A percentile compares a stretch with the other conserved stretches of the same genome.
Evolutionary conservation across 2,888 invertebrate genomes (phyloP).

Genomic region (Chymomyza fuscimana): DNA sequence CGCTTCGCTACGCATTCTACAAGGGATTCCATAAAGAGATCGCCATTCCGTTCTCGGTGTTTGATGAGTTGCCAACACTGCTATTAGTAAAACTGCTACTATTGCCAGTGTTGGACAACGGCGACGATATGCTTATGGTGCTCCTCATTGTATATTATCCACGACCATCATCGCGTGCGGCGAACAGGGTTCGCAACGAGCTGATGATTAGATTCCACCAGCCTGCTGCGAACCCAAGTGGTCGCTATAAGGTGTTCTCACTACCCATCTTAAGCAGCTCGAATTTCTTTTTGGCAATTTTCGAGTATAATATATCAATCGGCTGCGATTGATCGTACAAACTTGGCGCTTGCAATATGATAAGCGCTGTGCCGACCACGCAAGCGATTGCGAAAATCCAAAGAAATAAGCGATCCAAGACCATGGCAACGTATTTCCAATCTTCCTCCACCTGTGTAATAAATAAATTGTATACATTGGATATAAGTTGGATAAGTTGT

Average conservation of each 20-base stretch:
- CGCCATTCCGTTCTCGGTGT: slow-evolving; percentile 27
- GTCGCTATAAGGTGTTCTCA: slow-evolving; percentile 80
- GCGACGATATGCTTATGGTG: slow-evolving; percentile 58
- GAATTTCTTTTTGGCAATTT: slow-evolving; percentile 94
- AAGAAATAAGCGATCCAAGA: slow-evolving; percentile 96
- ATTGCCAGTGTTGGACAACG: slow-evolving; percentile 47
- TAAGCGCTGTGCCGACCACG: slow-evolving; percentile 92
- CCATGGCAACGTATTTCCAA: slow-evolving; percentile 98
- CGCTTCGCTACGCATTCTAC: slow-evolving; percentile 65
- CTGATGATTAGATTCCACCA: slow-evolving; percentile 86
- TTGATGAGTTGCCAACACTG: slow-evolving; percentile 26
- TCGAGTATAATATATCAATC: slow-evolving; percentile 93
- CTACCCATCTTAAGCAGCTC: slow-evolving; percentile 93
- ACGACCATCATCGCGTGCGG: slow-evolving; percentile 82
- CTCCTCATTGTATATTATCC: slow-evolving; percentile 78
- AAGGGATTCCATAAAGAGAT: slow-evolving; percentile 53
- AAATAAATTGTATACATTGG: not conserved
- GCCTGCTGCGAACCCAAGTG: slow-evolving; percentile 81
- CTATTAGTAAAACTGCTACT: not conserved
- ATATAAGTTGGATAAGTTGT: not conserved
- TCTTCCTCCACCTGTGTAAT: slow-evolving; percentile 93
- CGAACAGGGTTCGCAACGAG: slow-evolving; percentile 85
- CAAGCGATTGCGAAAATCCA: slow-evolving; percentile 97
- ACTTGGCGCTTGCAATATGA: slow-evolving; percentile 94
- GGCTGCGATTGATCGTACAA: slow-evolving; percentile 94